Base-by-base conservation (phyloP, 2,113 vertebrate species). In the Pangasianodon gigas region DNA sequence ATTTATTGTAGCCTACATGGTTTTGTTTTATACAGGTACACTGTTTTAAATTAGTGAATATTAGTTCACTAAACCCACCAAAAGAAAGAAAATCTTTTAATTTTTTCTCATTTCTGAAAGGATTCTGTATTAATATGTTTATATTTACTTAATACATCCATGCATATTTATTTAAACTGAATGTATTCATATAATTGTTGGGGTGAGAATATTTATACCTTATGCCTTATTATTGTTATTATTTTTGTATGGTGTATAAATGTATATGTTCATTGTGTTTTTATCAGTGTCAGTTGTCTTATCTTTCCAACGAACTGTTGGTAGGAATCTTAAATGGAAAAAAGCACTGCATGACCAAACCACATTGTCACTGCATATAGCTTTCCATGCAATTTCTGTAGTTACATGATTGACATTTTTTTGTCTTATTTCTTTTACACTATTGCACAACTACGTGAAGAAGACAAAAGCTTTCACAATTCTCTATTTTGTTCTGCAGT, bases 11-110 rank as follows among this genome's bases (percentile, higher is more conserved):
- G 95, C 90, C 58, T 83, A 88, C 91, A 93, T 95, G 93, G 93
- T 94, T 95, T 94, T 95, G 93, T 95, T 95, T 93, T 92, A 95
- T 96, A 96, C 95, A 96, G 96, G 96, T 96, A 96, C 96, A 95
- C 95, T 96, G 94, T 95, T 95, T 92, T 91, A 92, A 74, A 91
- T 85, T 91, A 94, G 93, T 89, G 93, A 91, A 92, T 82, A 90
- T 90, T 85, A 77, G 90, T 91, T 92, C 91, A 87, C 81, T 89
- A 84, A 91, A 87, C 89, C 89, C 88, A 90, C 89, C 92, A 95
- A 94, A 95, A 91, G 85, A 92, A 87, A 81, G 91, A 94, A 77
- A 93, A 93, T 85, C 95, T 94, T 95, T 93, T 95, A 94, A 96
- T 62, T 29, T 84, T 62, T 44, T 84, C 51, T 84, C 44, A 37